These are phyloP conservation scores for Cosmopolites sordidus DNA, from an alignment of 2,888 invertebrate genomes.

Conservation along the genomic window DNA sequence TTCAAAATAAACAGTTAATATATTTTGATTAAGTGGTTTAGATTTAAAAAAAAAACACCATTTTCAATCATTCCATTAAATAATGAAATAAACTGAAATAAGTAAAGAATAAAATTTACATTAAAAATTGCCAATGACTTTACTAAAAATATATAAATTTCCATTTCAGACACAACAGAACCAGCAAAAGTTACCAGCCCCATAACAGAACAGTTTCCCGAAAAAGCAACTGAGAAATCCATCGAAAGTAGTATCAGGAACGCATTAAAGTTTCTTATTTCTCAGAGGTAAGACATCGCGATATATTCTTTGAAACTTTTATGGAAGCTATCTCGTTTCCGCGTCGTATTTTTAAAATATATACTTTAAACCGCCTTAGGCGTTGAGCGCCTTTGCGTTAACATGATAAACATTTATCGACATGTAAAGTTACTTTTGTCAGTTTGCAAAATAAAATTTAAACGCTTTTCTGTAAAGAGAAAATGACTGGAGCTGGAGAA, in stretches of 20 bases:
- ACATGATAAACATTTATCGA: not conserved
- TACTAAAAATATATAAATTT: not conserved
- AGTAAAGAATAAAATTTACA: too few relatives aligned
- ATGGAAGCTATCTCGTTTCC: too few relatives aligned
- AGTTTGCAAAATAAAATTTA: not conserved
- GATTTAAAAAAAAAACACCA: too few relatives aligned
- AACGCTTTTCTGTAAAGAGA: conserved; percentile 46
- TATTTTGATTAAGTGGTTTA: too few relatives aligned
- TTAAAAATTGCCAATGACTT: too few relatives aligned
- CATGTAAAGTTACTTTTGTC: not conserved
- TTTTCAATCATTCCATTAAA: too few relatives aligned
- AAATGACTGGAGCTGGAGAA: conserved; percentile 76
- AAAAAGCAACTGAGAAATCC: conserved; percentile 13
- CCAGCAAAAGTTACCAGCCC: conserved; percentile 27
- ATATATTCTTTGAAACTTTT: too few relatives aligned
- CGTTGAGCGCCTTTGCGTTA: not conserved
- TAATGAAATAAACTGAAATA: too few relatives aligned
- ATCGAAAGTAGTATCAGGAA: conserved; percentile 18
- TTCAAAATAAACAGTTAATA: too few relatives aligned
- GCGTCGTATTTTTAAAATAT: too few relatives aligned
- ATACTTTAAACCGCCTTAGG: too few relatives aligned
- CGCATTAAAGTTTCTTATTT: conserved; percentile 20
- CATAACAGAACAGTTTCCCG: conserved; percentile 13
- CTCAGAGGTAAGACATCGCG: conserved; percentile 15
- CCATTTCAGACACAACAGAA: conserved; percentile 31